A percentile compares a stretch with the other conserved stretches of the same genome.
These are phyloP conservation scores for Calyptommatus sinebrachiatus DNA, from an alignment of 2,113 vertebrate species.

Conservation along the genomic window DNA sequence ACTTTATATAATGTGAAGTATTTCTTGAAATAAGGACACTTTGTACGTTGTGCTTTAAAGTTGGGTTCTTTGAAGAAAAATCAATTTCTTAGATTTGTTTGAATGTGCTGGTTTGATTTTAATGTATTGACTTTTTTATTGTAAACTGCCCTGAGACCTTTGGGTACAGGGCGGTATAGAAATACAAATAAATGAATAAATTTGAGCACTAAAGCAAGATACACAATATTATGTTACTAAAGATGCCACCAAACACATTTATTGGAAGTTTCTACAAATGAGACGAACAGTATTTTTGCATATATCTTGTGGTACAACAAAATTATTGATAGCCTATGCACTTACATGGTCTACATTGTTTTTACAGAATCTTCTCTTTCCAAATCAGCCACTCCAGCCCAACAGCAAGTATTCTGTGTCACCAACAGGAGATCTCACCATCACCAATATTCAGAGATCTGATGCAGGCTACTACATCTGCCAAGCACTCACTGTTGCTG, in stretches of 20 bases:
- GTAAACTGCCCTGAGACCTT: too few species aligned
- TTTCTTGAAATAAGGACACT: neutral
- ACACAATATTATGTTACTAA: slow-evolving; percentile 27
- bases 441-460: slow-evolving; percentile 87
- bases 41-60: neutral
- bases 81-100: neutral
- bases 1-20: neutral
- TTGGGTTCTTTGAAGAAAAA: neutral
- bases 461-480: slow-evolving; percentile 97
- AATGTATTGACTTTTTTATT: too few species aligned
- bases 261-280: slow-evolving; percentile 16
- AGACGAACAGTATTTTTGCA: slow-evolving; percentile 9
- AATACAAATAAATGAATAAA: too few species aligned
- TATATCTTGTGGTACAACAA: slow-evolving; percentile 14
- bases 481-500: slow-evolving; percentile 95
- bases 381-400: slow-evolving; percentile 95
- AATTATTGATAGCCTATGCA: slow-evolving; percentile 26
- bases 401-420: slow-evolving; percentile 93
- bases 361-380: slow-evolving; percentile 93
- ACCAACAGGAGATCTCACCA: slow-evolving; percentile 90
- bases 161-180: too few species aligned
- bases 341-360: slow-evolving; percentile 55
- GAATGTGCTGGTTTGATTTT: too few species aligned
- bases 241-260: slow-evolving; percentile 22
- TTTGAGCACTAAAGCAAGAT: too few species aligned